phyloP scores from a whole-genome alignment of 2,113 vertebrate species.

The Lasiurus borealis region DNA sequence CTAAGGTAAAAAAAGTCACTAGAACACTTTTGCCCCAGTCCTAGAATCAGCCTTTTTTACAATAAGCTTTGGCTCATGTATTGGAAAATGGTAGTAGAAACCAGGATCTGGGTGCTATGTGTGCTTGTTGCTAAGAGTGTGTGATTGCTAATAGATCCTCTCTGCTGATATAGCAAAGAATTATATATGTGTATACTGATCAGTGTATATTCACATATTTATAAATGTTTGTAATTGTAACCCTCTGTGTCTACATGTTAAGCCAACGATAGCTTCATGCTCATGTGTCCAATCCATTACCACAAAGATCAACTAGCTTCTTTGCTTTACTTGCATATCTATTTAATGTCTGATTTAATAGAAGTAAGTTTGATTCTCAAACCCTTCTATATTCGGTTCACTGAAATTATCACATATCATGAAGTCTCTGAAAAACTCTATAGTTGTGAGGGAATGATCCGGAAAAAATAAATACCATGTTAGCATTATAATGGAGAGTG shows the following conservation, averaged over 20 bases:
- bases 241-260: not conserved
- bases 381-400: not conserved
- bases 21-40: not conserved
- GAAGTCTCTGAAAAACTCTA: not conserved
- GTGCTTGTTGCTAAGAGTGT: not conserved
- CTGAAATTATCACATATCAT: not conserved
- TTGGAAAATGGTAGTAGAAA: not conserved
- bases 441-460: not conserved
- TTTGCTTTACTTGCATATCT: not conserved
- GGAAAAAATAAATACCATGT: not conserved
- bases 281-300: not conserved
- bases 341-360: not conserved
- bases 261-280: not conserved
- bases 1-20: not conserved
- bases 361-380: constrained; percentile 12
- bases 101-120: not conserved
- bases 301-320: not conserved
- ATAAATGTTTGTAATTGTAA: not conserved
- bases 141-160: not conserved
- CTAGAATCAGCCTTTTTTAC: not conserved
- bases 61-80: not conserved
- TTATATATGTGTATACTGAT: not conserved
- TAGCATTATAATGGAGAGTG: not conserved
- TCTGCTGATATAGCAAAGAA: not conserved
- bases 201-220: not conserved